These are phyloP conservation scores for Stegodyphus mimosarum DNA, from an alignment of 1,140 invertebrate genomes.

Conservation along the genomic window DNA sequence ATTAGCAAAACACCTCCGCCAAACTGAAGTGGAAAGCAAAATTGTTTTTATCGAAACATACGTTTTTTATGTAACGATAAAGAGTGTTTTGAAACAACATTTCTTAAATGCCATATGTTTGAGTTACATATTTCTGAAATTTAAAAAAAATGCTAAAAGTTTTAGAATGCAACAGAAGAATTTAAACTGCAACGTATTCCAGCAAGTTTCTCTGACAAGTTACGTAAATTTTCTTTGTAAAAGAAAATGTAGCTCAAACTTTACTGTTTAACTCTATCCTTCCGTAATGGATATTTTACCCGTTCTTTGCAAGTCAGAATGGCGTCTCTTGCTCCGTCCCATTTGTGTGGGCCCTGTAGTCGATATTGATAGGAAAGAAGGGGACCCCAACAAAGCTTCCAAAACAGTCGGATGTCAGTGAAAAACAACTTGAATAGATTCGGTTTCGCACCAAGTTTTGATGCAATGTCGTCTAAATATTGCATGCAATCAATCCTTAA, in stretches of 20 bases:
- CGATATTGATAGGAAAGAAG: slow-evolving; percentile 34
- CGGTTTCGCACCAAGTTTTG: slow-evolving; percentile 41
- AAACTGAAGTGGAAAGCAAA: too few species aligned
- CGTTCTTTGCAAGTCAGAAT: slow-evolving; percentile 44
- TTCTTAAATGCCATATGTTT: too few species aligned
- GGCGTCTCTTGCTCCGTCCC: slow-evolving; percentile 33
- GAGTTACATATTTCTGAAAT: too few species aligned
- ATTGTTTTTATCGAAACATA: too few species aligned
- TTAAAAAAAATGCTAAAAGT: too few species aligned
- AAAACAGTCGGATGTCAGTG: slow-evolving; percentile 58
- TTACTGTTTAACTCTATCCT: background rate
- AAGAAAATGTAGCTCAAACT: background rate
- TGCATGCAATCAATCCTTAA: slow-evolving; percentile 46
- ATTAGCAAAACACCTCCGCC: too few species aligned
- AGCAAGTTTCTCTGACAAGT: background rate
- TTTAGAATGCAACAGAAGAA: too few species aligned
- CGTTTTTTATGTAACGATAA: too few species aligned
- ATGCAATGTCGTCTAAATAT: slow-evolving; percentile 53
- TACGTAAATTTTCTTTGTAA: too few species aligned
- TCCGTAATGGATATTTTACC: slow-evolving; percentile 1
- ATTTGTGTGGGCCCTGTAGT: slow-evolving; percentile 11
- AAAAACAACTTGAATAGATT: slow-evolving; percentile 54
- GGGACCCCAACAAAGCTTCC: slow-evolving; percentile 66
- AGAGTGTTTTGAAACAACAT: too few species aligned
- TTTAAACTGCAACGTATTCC: background rate